A percentile compares a stretch with the other conserved stretches of the same genome.
These are phyloP conservation scores for Hyperoodon ampullatus DNA, from an alignment of 2,113 vertebrate species.

Conservation along the genomic window DNA sequence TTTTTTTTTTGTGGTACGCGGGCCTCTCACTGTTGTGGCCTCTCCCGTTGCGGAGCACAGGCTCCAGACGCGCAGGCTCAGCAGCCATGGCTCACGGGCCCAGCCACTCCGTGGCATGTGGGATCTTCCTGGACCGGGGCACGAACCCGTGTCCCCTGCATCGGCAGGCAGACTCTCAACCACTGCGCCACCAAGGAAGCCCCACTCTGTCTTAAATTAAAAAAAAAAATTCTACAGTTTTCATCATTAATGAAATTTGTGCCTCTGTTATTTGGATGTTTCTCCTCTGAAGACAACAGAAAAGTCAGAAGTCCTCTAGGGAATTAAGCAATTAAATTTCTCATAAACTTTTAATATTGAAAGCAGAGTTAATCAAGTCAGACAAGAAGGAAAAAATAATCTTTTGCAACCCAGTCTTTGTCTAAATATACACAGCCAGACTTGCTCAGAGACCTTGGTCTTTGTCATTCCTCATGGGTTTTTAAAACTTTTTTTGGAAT, in stretches of 20 bases:
- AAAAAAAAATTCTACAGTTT: background rate
- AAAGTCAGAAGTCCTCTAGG: slow-evolving; percentile 41
- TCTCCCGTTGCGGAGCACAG: no score
- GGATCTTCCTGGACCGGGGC: no score
- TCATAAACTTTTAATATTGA: slow-evolving; percentile 44
- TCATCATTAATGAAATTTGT: slow-evolving; percentile 33
- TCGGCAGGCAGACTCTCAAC: no score
- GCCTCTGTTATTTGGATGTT: slow-evolving; percentile 32
- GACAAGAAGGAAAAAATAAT: slow-evolving; percentile 43
- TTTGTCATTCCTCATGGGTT: background rate
- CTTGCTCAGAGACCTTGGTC: background rate
- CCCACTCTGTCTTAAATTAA: background rate
- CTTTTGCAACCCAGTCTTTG: background rate
- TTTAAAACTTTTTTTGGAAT: background rate
- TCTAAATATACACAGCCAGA: slow-evolving; percentile 42
- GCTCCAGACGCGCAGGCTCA: no score
- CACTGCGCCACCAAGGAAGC: no score
- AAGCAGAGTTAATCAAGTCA: slow-evolving; percentile 3
- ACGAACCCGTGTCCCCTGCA: no score
- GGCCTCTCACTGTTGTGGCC: no score
- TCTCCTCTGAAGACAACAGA: slow-evolving; percentile 37
- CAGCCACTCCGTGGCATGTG: no score
- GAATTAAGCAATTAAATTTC: slow-evolving; percentile 49
- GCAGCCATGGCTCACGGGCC: no score
- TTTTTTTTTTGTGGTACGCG: no score